Conservation (phyloP, 2,113 vertebrate genomes). For the Cyprinodon tularosa region DNA sequence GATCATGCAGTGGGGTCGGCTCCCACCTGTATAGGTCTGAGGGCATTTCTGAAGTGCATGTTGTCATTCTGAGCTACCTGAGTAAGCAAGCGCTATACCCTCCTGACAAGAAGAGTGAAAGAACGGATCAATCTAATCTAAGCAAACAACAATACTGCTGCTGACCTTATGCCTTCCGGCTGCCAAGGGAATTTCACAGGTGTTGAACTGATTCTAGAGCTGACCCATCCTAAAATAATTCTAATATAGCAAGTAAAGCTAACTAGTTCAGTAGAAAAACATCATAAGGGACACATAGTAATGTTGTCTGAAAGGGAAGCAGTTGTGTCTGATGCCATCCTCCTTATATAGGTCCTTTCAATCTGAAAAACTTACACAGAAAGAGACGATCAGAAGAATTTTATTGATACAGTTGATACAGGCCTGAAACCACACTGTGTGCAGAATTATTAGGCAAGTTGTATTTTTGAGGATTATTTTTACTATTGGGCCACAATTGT, state of each 20-base stretch:
- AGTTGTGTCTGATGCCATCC: too few species aligned
- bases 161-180: not conserved
- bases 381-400: too few species aligned
- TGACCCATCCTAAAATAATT: too few species aligned
- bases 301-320: too few species aligned
- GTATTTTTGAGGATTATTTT: too few species aligned
- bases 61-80: not conserved
- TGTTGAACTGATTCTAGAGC: not conserved
- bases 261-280: not conserved
- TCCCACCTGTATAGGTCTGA: not conserved
- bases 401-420: too few species aligned
- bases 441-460: too few species aligned
- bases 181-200: not conserved
- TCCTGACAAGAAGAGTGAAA: not conserved
- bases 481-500: too few species aligned
- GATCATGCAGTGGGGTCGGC: not conserved
- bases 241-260: not conserved
- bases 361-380: too few species aligned
- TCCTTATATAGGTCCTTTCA: too few species aligned
- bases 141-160: not conserved
- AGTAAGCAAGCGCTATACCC: not conserved
- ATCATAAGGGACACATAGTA: not conserved
- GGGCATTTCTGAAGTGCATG: not conserved
- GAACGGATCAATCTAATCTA: not conserved
- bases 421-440: too few species aligned